A percentile compares a stretch with the other conserved stretches of the same genome.
Evolutionary conservation across 2,888 invertebrate species (phyloP).

Genomic region (Macrophya annulata): DNA sequence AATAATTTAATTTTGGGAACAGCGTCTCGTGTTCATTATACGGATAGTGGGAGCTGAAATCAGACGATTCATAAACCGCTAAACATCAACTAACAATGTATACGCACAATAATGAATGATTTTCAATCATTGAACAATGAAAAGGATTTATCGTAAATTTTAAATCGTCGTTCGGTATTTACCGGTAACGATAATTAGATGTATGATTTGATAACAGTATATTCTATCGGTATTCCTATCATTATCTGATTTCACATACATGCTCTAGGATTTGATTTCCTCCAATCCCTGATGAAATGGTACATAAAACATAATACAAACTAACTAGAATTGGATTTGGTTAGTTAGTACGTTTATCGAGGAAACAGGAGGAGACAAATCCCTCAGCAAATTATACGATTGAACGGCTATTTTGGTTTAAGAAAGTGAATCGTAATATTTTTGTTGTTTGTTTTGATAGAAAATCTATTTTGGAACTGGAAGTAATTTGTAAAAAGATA

Average conservation of each 20-base stretch:
- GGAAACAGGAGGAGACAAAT: background rate
- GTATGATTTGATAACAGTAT: background rate
- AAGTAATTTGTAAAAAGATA: background rate
- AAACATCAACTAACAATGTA: background rate
- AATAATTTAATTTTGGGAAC: constrained; percentile 28
- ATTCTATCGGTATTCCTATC: background rate
- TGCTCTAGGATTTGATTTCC: constrained; percentile 1
- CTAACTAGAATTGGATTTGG: background rate
- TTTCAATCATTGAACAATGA: constrained; percentile 2
- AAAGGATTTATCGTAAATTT: background rate
- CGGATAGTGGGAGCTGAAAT: constrained; percentile 14
- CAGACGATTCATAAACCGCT: constrained; percentile 27
- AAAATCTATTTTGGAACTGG: background rate
- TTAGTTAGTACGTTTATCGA: background rate
- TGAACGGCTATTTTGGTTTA: background rate
- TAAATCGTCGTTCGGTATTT: background rate
- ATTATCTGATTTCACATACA: background rate
- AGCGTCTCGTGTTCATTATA: constrained; percentile 7
- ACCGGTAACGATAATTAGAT: background rate
- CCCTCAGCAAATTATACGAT: background rate
- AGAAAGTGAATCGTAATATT: background rate
- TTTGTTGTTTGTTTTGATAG: background rate
- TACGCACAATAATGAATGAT: constrained; percentile 9
- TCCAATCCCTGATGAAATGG: background rate
- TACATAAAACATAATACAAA: background rate